phyloP scores from a whole-genome alignment of 2,888 invertebrate genomes.

The Xylota sylvarum region DNA sequence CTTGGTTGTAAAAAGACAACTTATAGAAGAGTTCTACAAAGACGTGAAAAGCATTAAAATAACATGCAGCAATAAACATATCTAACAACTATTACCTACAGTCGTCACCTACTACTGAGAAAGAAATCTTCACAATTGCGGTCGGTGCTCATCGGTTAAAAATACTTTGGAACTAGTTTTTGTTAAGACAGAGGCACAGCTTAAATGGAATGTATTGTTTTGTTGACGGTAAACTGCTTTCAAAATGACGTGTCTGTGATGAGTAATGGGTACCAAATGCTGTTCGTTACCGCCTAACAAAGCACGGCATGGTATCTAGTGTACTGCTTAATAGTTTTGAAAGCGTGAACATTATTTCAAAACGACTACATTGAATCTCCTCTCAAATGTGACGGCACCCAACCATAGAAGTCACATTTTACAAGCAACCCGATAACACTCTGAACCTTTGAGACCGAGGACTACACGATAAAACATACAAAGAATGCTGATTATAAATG shows the following conservation, averaged over 20 bases:
- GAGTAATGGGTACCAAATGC: conserved; percentile 18
- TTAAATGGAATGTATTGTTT: background rate
- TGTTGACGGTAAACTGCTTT: conserved; percentile 34
- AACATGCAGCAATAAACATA: background rate
- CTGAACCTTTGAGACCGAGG: conserved; percentile 22
- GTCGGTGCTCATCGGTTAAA: conserved; percentile 1
- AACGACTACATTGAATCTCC: conserved; percentile 7
- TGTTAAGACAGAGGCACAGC: background rate
- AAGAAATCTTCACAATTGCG: background rate
- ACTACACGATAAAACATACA: conserved; percentile 9
- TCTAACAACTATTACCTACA: background rate
- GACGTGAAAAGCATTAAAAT: background rate
- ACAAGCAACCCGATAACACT: background rate
- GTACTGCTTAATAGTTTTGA: background rate
- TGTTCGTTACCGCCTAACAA: background rate
- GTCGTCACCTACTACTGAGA: background rate
- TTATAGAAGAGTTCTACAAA: background rate
- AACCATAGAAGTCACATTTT: conserved; percentile 20
- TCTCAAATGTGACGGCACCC: conserved; percentile 36
- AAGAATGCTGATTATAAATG: conserved; percentile 3
- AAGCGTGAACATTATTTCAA: background rate
- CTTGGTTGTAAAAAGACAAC: too few species aligned
- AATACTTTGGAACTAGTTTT: background rate
- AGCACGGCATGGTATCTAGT: too few species aligned
- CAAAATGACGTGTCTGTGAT: conserved; percentile 24